Percentiles rank a stretch among this genome's conserved stretches.
These are phyloP conservation scores for Phalacrocorax brasilianus DNA, from an alignment of 2,113 vertebrate genomes.

Conservation along the genomic window DNA sequence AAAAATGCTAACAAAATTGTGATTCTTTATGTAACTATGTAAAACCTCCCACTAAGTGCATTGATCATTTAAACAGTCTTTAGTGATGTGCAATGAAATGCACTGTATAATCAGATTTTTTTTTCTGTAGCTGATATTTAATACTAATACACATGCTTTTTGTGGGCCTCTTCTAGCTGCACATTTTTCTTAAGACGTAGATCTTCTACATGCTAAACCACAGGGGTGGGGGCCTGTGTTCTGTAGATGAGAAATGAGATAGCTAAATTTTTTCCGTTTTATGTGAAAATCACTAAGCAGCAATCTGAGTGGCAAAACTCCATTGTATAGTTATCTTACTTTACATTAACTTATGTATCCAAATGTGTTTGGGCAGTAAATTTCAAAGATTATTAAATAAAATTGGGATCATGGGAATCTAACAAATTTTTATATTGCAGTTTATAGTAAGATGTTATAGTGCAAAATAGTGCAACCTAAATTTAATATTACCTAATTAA, in stretches of 20 bases:
- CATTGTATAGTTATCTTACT: neutral
- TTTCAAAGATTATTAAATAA: neutral
- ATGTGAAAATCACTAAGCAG: neutral
- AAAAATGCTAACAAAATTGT: neutral
- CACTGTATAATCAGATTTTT: neutral
- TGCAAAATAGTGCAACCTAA: neutral
- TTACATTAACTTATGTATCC: neutral
- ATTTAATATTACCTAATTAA: conserved; percentile 18
- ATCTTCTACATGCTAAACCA: neutral
- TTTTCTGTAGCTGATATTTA: neutral
- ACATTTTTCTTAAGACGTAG: neutral
- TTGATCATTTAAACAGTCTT: neutral
- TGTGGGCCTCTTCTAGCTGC: neutral
- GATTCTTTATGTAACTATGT: neutral
- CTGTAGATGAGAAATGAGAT: neutral
- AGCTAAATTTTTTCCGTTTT: neutral
- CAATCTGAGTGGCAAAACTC: neutral
- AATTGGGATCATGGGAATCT: neutral
- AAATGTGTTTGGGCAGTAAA: neutral
- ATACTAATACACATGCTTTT: neutral
- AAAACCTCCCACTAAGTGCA: neutral
- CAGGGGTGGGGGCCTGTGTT: neutral
- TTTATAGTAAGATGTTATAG: neutral
- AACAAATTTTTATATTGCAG: neutral
- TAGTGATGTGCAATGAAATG: neutral